A percentile compares a stretch with the other conserved stretches of the same genome.
phyloP scores from a whole-genome alignment of 2,113 vertebrate species.

The Salvelinus fontinalis region DNA sequence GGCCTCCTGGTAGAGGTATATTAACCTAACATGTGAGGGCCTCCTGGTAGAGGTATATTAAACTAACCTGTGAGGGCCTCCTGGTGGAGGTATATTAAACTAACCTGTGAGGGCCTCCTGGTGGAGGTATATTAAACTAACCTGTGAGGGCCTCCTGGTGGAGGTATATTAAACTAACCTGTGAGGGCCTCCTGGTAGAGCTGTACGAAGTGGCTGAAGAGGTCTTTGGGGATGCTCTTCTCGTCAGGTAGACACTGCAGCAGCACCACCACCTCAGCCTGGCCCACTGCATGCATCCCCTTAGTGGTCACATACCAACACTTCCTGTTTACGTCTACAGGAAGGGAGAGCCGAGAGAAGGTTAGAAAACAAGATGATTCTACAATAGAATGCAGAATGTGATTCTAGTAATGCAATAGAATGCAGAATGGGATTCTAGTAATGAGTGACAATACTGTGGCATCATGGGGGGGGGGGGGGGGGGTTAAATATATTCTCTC shows the following conservation, averaged over 20 bases:
- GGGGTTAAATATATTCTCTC: too few species aligned
- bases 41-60: background rate
- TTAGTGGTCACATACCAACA: slow-evolving; percentile 98
- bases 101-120: slow-evolving; percentile 2
- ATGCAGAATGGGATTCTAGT: too few species aligned
- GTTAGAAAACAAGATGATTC: background rate
- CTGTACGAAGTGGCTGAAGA: slow-evolving; percentile 96
- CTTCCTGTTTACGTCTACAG: slow-evolving; percentile 94
- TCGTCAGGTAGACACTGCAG: slow-evolving; percentile 97
- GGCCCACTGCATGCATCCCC: slow-evolving; percentile 96
- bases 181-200: slow-evolving; percentile 78
- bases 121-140: slow-evolving; percentile 22
- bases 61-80: background rate
- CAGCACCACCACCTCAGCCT: slow-evolving; percentile 93
- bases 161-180: background rate
- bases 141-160: background rate
- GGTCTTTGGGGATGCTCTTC: slow-evolving; percentile 93
- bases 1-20: too few species aligned
- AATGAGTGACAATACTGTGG: too few species aligned
- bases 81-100: background rate
- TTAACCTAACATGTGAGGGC: background rate
- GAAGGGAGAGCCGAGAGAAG: background rate
- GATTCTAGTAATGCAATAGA: too few species aligned
- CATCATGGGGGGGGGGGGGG: too few species aligned
- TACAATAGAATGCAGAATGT: background rate